Base-by-base conservation (phyloP, 2,888 invertebrate species). In the Amiota mariae region DNA sequence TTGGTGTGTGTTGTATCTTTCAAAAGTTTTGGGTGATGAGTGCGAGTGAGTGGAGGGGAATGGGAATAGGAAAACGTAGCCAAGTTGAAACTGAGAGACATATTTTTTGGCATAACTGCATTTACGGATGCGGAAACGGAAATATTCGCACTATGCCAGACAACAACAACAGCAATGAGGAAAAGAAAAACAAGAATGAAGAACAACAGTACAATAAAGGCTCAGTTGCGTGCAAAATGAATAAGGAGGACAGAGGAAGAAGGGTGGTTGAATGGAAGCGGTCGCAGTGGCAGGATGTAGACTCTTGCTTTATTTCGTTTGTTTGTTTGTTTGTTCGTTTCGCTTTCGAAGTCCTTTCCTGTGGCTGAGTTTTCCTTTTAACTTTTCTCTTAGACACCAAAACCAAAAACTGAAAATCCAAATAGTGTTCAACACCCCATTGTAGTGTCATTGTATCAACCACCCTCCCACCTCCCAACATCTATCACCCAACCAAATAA, bases 71-170 rank as follows among this genome's bases (percentile, higher is more conserved):
- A 72, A 63, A 54, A 67, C 74, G 63, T 47, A 68, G 24, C 67
- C 20, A 20, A 51, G 20, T 51, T 24, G 67, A 54, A 68, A 51
- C 51, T 68, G 67, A 20, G 51, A 24, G 15, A 54, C 67, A 68
- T 49, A 47, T 66, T 66, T 66, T 66, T 13, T 46, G 47, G 46
- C 75, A 73, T 71, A 73, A 75, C 63, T 75, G 73, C 73, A 71
- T 73, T 70, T 68, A 56, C 71, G 74, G 71, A 82, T 82, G 80
- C 86, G 83, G 86, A 86, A 86, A 78, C 83, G 86, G 85, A 85
- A 85, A 85, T 85, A 85, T 85, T 86, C 85, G 81, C 86, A 85
- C 85, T 79, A 84, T 77, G 81, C 75, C 77, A 80, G 82, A 81
- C 84, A 83, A 80, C 83, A 82, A 70, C 57, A 47, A 36, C 36